A percentile compares a stretch with the other conserved stretches of the same genome.
Evolutionary conservation across 2,113 vertebrate species (phyloP).

Genomic region (Amblyornis subalaris): DNA sequence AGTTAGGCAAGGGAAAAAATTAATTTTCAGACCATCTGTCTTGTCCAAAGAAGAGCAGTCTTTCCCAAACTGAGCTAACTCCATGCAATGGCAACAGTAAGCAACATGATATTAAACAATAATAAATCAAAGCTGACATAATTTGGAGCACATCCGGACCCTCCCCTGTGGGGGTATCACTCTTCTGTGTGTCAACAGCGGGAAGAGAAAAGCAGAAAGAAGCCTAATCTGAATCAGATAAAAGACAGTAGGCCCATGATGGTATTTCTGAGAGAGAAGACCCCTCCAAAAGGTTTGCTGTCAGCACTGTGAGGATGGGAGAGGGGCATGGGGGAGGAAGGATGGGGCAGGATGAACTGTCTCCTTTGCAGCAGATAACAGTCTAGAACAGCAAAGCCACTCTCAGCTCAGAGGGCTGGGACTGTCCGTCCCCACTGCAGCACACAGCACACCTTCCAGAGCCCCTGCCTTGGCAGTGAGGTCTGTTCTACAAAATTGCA

Average conservation of each 20-base stretch:
- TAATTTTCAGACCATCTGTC: conserved; percentile 15
- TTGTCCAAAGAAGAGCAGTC: neutral
- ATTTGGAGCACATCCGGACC: neutral
- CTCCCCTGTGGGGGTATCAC: neutral
- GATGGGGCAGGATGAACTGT: neutral
- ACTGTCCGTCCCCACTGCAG: accelerated
- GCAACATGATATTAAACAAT: conserved; percentile 34
- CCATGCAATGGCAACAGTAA: neutral
- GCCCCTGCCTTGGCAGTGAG: neutral
- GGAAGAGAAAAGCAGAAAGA: conserved; percentile 10
- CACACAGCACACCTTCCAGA: neutral
- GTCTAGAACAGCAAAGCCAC: neutral
- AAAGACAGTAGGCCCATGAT: neutral
- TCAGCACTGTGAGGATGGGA: neutral
- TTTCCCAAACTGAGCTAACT: neutral
- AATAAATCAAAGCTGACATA: conserved; percentile 51
- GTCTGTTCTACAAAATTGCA: neutral
- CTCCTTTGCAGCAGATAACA: neutral
- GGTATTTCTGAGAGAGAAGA: neutral
- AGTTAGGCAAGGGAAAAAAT: neutral
- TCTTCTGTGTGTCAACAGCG: neutral
- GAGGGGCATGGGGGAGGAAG: neutral
- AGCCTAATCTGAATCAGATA: neutral
- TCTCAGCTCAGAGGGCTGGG: accelerated
- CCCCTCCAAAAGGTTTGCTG: neutral